phyloP scores from a whole-genome alignment of 2,797 vertebrate species.

The Amblyopsis hoosieri region DNA sequence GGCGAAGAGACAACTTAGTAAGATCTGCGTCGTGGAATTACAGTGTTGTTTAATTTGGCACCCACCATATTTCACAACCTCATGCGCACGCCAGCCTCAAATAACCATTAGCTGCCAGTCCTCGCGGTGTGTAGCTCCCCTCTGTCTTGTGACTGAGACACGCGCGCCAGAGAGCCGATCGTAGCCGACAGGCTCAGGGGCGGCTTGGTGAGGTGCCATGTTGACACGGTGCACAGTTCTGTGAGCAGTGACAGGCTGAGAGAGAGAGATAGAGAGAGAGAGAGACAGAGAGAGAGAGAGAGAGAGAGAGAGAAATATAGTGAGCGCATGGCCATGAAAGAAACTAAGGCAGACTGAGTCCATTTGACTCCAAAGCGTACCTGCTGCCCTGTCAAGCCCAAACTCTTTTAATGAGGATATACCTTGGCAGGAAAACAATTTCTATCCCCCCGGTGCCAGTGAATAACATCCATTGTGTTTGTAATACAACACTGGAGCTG shows the following conservation, averaged over 20 bases:
- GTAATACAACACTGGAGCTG: too few species aligned
- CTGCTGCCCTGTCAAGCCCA: slow-evolving; percentile 8
- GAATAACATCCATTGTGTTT: neutral
- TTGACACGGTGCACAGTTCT: slow-evolving; percentile 7
- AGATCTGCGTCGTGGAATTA: slow-evolving; percentile 20
- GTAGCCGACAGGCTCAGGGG: slow-evolving; percentile 8
- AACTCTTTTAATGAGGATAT: slow-evolving; percentile 42
- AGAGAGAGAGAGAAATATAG: slow-evolving; percentile 4
- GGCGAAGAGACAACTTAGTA: slow-evolving; percentile 22
- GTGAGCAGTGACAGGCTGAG: slow-evolving; percentile 13
- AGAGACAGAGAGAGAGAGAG: slow-evolving; percentile 3
- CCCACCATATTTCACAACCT: slow-evolving; percentile 23
- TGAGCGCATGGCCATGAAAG: neutral
- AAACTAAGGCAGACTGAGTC: neutral
- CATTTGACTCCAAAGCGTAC: slow-evolving; percentile 27
- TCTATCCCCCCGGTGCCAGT: neutral
- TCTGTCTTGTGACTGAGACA: slow-evolving; percentile 1
- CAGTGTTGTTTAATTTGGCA: slow-evolving; percentile 19
- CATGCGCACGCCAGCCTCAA: slow-evolving; percentile 30
- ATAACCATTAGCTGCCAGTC: slow-evolving; percentile 9
- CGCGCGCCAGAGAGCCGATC: slow-evolving; percentile 2
- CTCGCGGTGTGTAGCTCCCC: neutral
- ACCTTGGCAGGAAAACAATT: slow-evolving; percentile 1
- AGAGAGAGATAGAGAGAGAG: neutral
- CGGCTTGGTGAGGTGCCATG: slow-evolving; percentile 6